A percentile compares a stretch with the other conserved stretches of the same genome.
phyloP scores from a whole-genome alignment of 2,113 vertebrate species.

The Bothrops jararaca region DNA sequence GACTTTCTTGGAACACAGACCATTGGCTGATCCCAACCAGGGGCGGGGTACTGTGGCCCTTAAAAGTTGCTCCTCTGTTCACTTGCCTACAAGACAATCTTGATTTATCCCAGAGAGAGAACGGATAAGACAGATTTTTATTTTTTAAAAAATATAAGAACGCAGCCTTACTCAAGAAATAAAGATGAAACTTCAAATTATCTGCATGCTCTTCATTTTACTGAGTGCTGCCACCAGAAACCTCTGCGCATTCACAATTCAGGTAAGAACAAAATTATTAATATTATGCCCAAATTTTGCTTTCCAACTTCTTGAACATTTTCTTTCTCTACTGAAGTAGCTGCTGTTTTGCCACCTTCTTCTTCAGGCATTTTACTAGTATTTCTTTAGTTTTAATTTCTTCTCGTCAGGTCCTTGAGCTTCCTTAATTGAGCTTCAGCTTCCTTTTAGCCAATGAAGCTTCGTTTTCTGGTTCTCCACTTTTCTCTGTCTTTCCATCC shows the following conservation, averaged over 20 bases:
- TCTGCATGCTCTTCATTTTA: background rate
- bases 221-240: background rate
- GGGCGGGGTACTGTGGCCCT: background rate
- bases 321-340: background rate
- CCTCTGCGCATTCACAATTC: background rate
- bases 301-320: background rate
- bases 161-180: background rate
- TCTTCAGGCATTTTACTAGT: background rate
- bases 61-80: background rate
- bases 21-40: background rate
- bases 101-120: background rate
- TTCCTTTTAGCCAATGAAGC: background rate
- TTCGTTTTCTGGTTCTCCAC: background rate
- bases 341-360: background rate
- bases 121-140: background rate
- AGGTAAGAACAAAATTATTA: background rate
- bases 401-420: background rate
- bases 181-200: conserved; percentile 8
- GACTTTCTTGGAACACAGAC: background rate
- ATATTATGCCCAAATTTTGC: too few relatives aligned
- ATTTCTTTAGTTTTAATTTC: background rate
- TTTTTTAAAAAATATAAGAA: background rate
- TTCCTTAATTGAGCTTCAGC: background rate
- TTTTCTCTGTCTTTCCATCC: background rate
- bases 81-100: background rate